Evolutionary conservation across 2,797 vertebrate species (phyloP), one percentile per base, ranked within the genome.

Genomic region (Anabas testudineus): DNA sequence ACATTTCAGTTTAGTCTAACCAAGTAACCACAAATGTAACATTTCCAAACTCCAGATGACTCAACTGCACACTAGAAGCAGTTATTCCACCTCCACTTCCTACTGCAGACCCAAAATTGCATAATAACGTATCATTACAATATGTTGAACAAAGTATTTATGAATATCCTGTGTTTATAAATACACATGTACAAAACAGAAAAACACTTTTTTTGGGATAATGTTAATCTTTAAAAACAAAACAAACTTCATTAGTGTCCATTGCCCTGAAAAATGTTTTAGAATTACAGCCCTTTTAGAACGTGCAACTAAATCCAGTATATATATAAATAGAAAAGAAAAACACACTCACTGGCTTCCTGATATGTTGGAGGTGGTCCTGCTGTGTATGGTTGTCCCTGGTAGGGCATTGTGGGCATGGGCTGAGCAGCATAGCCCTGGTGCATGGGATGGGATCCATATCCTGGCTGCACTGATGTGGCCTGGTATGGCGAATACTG

Each of bases 401-500:
- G 89, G 75, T 93, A 92, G 16, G 87, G 30, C 5, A 66, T 19
- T 5, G 79, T 30, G 10, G 82, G 58, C 71, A 87, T 76, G 21
- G 88, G 69, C 18, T 88, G 85, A 9, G 67, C 48, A 46, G 83
- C 89, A 1, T 90, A 92, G 2, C 45, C 76, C 1, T 88, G 85
- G 3, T 80, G 76, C 54, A 63, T 24, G 5, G 84, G 80, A 48
- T 80, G 84, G 5, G 37, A 10, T 3, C 69, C 67, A 9, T 87
- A 93, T 2, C 86, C 87, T 0, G 89, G 70, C 80, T 94, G 94
- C 36, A 84, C 47, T 1, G 92, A 89, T 18, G 92, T 21, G 0
- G 87, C 85, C 22, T 94, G 92, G 85, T 94, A 94, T n/a, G 82
- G 26, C 8, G 87, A 74, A 66, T 91, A 93, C 49, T 90, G 93